These are phyloP conservation scores for Helarctos malayanus DNA, from an alignment of 2,797 vertebrate species.

Conservation along the genomic window DNA sequence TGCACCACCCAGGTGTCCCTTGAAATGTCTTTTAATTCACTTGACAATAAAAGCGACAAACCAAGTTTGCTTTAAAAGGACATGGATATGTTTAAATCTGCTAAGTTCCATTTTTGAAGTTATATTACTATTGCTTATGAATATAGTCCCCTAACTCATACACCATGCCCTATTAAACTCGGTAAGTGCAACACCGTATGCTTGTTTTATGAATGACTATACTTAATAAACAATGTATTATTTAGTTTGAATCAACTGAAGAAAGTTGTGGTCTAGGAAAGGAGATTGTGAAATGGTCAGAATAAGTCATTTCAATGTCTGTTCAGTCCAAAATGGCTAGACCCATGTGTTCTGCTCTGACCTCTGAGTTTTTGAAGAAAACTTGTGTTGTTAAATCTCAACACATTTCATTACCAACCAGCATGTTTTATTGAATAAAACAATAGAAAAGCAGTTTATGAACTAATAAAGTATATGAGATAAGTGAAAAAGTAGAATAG, in stretches of 20 bases:
- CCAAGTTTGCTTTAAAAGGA: neutral
- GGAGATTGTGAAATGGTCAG: slow-evolving; percentile 34
- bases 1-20: neutral
- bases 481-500: slow-evolving; percentile 13
- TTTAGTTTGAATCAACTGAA: slow-evolving; percentile 66
- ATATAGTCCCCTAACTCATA: slow-evolving; percentile 13
- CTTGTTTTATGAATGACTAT: slow-evolving; percentile 56
- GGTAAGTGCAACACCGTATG: slow-evolving; percentile 6
- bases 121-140: slow-evolving; percentile 25
- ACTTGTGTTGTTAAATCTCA: neutral
- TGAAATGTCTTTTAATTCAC: slow-evolving; percentile 30
- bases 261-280: slow-evolving; percentile 2
- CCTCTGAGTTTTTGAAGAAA: slow-evolving; percentile 20
- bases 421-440: neutral
- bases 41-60: neutral
- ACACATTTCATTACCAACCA: neutral
- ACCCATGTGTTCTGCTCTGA: neutral
- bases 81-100: neutral
- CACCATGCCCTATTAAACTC: slow-evolving; percentile 26
- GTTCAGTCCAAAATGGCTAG: neutral
- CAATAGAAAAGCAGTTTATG: neutral
- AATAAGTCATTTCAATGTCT: neutral
- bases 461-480: neutral
- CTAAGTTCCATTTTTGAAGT: slow-evolving; percentile 39
- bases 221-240: slow-evolving; percentile 71